phyloP scores from a whole-genome alignment of 2,113 vertebrate species.

The Trogon surrucura region DNA sequence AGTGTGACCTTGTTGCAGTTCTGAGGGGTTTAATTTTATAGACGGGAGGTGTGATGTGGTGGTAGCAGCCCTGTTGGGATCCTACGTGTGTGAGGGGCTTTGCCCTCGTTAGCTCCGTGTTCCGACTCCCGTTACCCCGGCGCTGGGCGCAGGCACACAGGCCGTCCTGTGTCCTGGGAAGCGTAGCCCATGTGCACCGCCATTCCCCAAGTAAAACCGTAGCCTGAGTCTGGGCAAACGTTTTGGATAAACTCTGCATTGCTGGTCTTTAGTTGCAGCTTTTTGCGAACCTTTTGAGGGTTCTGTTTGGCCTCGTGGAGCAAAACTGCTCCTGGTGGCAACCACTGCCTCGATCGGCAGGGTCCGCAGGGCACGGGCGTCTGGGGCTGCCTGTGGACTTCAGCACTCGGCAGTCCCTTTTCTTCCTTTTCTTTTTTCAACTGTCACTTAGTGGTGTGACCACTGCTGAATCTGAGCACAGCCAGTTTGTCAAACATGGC shows the following conservation, averaged over 20 bases:
- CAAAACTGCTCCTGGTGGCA: neutral
- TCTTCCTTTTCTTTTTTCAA: accelerated
- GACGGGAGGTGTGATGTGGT: neutral
- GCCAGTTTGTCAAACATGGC: neutral
- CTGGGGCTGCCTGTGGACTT: neutral
- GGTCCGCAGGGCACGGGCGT: neutral
- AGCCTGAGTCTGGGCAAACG: neutral
- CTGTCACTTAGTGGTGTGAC: neutral
- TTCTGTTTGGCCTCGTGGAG: neutral
- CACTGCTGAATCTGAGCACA: neutral
- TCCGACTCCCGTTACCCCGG: neutral
- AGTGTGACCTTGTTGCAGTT: neutral
- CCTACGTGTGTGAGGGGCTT: neutral
- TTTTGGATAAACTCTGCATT: neutral
- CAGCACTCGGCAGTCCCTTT: neutral
- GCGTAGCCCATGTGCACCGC: neutral
- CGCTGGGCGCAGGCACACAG: neutral
- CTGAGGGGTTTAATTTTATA: neutral
- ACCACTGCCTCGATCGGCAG: neutral
- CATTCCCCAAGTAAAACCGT: neutral
- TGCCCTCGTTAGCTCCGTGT: neutral
- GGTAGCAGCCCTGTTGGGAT: neutral
- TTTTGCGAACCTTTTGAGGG: neutral
- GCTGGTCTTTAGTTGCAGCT: neutral
- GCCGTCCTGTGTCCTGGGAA: slow-evolving; percentile 26